Conservation (phyloP, 2,113 vertebrate genomes). For the Cyprinus carpio region DNA sequence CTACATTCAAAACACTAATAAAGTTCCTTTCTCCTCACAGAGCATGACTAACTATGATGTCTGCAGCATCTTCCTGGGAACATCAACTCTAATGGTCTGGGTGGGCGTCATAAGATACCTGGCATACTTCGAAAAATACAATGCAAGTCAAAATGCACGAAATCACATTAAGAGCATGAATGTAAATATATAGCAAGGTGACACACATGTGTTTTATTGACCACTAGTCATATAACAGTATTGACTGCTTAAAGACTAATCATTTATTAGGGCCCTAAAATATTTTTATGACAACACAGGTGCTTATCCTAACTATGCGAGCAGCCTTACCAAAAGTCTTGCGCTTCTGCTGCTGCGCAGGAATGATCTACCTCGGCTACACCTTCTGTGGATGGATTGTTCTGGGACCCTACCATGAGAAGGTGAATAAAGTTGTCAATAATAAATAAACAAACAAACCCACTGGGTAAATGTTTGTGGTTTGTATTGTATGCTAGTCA, state of each 20-base stretch:
- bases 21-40: slow-evolving; percentile 64
- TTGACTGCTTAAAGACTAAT: neutral
- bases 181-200: neutral
- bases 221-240: neutral
- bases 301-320: slow-evolving; percentile 95
- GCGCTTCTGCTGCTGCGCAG: slow-evolving; percentile 94
- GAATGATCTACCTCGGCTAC: slow-evolving; percentile 97
- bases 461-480: neutral
- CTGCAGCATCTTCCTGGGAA: slow-evolving; percentile 96
- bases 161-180: neutral
- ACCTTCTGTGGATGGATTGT: slow-evolving; percentile 98
- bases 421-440: slow-evolving; percentile 74
- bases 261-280: neutral
- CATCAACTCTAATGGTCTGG: slow-evolving; percentile 91
- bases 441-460: neutral
- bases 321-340: slow-evolving; percentile 92
- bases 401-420: slow-evolving; percentile 93
- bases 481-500: neutral
- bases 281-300: slow-evolving; percentile 67
- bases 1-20: neutral
- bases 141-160: slow-evolving; percentile 77
- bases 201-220: neutral
- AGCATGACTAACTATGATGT: slow-evolving; percentile 91
- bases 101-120: slow-evolving; percentile 94
- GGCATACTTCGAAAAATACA: slow-evolving; percentile 96